Base-by-base conservation (phyloP, 2,888 invertebrate genomes). In the Phortica magna region DNA sequence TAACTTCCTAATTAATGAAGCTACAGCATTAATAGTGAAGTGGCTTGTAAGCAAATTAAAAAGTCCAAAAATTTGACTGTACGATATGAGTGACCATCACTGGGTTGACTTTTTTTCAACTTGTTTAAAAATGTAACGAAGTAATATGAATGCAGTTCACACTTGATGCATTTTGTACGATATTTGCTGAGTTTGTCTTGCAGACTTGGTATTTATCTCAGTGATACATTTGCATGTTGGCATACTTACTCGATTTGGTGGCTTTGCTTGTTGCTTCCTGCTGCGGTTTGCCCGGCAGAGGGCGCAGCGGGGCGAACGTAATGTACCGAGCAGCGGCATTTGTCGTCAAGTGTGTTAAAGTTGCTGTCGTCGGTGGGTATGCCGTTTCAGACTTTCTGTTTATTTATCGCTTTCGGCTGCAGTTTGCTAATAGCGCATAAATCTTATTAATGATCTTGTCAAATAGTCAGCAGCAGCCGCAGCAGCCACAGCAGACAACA, bases 401-500 rank as follows among this genome's bases (percentile, higher is more conserved):
- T 89, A 86, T 87, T 87, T 87, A 89, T 88, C 88, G 87, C 81
- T 80, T 81, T 78, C 83, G 87, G 86, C 84, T 86, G 86, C 86
- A 80, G 86, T 86, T 86, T 83, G 85, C 90, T 89, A 89, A 90
- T 89, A 85, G 88, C 84, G 84, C 86, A 89, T 90, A 88, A 89
- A 90, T 89, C 89, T 89, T 89, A 81, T 89, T 88, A 90, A 90
- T 88, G 87, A 89, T 87, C 88, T 88, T 90, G 89, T 89, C 90
- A 90, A 88, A 87, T 88, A 84, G 78, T 85, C 83, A 75, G 73
- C 77, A 43, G 19, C 61, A 53, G 65, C 19, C 6, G 10, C 55
- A 9, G 17, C 55, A 55, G 55, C 14, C 55, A 7, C 6, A 55
- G n/a, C 14, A 17, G 55, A n/a, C n/a, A n/a, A n/a, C 55, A 55